These are phyloP conservation scores for Mugil cephalus DNA, from an alignment of 2,113 vertebrate species.

Conservation along the genomic window DNA sequence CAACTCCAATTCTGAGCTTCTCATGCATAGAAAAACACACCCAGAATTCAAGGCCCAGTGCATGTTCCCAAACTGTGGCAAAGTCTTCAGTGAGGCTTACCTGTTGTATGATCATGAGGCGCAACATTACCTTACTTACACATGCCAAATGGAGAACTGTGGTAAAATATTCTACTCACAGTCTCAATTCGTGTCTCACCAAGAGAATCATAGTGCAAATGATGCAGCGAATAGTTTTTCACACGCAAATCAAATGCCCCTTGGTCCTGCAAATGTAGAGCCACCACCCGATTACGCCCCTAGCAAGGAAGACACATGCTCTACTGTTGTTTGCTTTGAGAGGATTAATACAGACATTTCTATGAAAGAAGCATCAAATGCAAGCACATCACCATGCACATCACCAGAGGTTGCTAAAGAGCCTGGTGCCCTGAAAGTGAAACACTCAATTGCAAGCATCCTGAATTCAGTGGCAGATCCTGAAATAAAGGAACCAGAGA, in stretches of 20 bases:
- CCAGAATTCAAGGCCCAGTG: conserved; percentile 95
- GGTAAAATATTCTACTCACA: conserved; percentile 95
- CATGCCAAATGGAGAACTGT: conserved; percentile 91
- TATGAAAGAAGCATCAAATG: conserved; percentile 48
- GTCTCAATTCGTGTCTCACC: conserved; percentile 90
- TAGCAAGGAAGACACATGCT: conserved; percentile 22
- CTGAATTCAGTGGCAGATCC: conserved; percentile 57
- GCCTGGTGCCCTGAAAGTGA: conserved; percentile 63
- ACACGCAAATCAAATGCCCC: conserved; percentile 41
- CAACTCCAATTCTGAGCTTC: conserved; percentile 94
- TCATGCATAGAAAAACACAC: conserved; percentile 94
- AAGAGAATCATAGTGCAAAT: conserved; percentile 86
- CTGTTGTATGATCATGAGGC: conserved; percentile 98
- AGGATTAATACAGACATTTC: conserved; percentile 35
- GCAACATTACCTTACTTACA: conserved; percentile 98
- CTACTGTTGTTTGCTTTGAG: conserved; percentile 50
- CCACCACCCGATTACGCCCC: conserved; percentile 24
- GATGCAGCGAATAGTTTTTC: conserved; percentile 45
- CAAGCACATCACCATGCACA: conserved; percentile 45
- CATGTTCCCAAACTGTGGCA: conserved; percentile 97
- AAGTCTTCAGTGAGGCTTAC: conserved; percentile 95
- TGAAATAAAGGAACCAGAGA: conserved; percentile 66
- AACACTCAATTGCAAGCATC: conserved; percentile 80
- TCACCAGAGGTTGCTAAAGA: conserved; percentile 55
- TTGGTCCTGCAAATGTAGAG: conserved; percentile 42